These are phyloP conservation scores for Drosophila ficusphila DNA, from an alignment of 1,140 invertebrate species.

Conservation along the genomic window DNA sequence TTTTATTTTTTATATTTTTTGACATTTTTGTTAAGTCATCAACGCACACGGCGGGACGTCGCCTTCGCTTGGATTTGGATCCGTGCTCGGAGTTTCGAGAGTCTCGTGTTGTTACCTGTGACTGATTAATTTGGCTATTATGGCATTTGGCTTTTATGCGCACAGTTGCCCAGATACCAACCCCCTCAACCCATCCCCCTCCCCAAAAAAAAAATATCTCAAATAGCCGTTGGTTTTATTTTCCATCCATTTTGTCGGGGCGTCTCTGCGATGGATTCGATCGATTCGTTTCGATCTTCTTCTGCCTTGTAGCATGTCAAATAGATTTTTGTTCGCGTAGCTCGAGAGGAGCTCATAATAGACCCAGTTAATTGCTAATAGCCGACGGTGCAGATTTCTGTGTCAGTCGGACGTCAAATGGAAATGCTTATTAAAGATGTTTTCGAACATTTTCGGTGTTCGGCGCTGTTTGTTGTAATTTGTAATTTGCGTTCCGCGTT, in stretches of 20 bases:
- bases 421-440: conserved; percentile 75
- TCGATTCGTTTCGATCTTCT: conserved; percentile 79
- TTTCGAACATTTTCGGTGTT: conserved; percentile 46
- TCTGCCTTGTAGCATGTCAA: conserved; percentile 81
- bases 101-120: conserved; percentile 77
- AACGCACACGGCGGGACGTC: conserved; percentile 69
- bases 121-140: conserved; percentile 83
- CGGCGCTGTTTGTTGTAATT: conserved; percentile 12
- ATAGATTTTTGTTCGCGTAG: conserved; percentile 64
- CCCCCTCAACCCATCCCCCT: not conserved
- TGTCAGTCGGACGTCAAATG: conserved; percentile 74
- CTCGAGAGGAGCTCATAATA: conserved; percentile 66
- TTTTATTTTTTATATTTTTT: conserved; percentile 46
- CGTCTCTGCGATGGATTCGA: conserved; percentile 56
- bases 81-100: conserved; percentile 47
- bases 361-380: conserved; percentile 83
- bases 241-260: conserved; percentile 34
- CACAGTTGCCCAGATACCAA: conserved; percentile 60
- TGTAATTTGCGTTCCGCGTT: conserved; percentile 73
- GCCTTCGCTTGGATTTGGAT: conserved; percentile 30
- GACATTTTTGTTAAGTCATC: conserved; percentile 82
- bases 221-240: conserved; percentile 15
- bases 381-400: conserved; percentile 81
- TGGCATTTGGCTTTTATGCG: conserved; percentile 81
- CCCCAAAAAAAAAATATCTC: conserved; percentile 13